Conservation (phyloP, 2,113 vertebrate genomes). For the Alaudala cheleensis region DNA sequence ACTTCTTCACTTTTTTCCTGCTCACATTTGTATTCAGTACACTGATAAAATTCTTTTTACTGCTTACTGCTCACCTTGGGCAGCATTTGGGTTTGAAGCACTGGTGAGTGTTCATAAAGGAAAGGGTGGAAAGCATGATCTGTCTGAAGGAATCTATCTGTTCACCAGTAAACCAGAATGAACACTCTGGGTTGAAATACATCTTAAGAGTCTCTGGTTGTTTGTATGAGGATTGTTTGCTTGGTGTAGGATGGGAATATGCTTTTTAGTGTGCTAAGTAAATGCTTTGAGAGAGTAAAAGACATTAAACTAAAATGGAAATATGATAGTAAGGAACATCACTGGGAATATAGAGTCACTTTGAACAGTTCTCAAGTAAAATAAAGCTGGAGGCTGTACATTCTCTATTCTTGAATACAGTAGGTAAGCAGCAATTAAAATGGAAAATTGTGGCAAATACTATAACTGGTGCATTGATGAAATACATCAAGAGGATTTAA, state of each 20-base stretch:
- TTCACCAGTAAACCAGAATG: constrained; percentile 25
- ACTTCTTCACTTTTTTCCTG: background rate
- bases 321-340: background rate
- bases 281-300: background rate
- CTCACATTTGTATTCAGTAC: background rate
- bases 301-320: constrained; percentile 13
- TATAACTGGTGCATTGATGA: background rate
- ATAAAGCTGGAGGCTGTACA: background rate
- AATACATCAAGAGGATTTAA: background rate
- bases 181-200: background rate
- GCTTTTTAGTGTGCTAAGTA: background rate
- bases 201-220: background rate
- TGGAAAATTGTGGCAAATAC: background rate
- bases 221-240: constrained; percentile 13
- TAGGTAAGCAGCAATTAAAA: background rate
- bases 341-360: background rate
- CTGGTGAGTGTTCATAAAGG: background rate
- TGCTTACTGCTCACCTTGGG: background rate
- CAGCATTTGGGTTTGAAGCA: background rate
- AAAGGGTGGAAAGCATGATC: constrained; percentile 16
- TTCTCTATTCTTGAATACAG: background rate
- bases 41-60: background rate
- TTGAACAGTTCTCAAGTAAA: background rate
- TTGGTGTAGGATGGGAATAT: constrained; percentile 3
- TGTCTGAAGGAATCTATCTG: background rate